Evolutionary conservation across 2,797 vertebrate genomes (phyloP).

Genomic region (Choloepus didactylus): DNA sequence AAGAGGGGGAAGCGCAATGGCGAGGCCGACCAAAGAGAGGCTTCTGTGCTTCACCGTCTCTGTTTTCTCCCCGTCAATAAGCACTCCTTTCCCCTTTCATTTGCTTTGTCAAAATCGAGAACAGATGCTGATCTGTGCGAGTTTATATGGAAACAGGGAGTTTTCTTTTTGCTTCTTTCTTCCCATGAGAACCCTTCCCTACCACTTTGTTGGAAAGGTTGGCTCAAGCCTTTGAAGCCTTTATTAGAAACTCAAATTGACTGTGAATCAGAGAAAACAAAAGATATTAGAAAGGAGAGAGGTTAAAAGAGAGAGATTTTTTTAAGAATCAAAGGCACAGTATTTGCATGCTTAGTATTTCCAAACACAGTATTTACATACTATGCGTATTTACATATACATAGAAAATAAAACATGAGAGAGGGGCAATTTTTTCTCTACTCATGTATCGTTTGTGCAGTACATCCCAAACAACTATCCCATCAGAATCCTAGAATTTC

Average conservation of each 20-base stretch:
- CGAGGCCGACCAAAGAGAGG: conserved; percentile 19
- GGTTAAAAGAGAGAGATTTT: not conserved
- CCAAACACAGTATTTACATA: conserved; percentile 9
- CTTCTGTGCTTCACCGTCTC: conserved; percentile 7
- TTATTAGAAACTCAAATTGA: conserved; percentile 49
- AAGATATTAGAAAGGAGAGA: conserved; percentile 37
- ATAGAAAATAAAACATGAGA: not conserved
- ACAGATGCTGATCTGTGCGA: not conserved
- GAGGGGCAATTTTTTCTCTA: not conserved
- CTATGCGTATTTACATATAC: not conserved
- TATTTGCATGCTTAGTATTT: not conserved
- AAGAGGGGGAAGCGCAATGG: not conserved
- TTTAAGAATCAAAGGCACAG: not conserved
- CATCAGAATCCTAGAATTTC: not conserved
- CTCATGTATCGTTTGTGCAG: not conserved
- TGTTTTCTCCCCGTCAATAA: not conserved
- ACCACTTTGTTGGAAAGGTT: not conserved
- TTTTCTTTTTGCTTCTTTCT: conserved; percentile 16
- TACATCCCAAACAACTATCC: not conserved
- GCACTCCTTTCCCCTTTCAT: conserved; percentile 8
- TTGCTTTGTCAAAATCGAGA: not conserved
- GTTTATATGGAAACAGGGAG: not conserved
- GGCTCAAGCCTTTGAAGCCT: conserved; percentile 28
- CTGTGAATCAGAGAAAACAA: conserved; percentile 51
- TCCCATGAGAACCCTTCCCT: not conserved